Percentiles rank a stretch among this genome's conserved stretches.
phyloP scores from a whole-genome alignment of 2,113 vertebrate species.

The Camarhynchus parvulus region DNA sequence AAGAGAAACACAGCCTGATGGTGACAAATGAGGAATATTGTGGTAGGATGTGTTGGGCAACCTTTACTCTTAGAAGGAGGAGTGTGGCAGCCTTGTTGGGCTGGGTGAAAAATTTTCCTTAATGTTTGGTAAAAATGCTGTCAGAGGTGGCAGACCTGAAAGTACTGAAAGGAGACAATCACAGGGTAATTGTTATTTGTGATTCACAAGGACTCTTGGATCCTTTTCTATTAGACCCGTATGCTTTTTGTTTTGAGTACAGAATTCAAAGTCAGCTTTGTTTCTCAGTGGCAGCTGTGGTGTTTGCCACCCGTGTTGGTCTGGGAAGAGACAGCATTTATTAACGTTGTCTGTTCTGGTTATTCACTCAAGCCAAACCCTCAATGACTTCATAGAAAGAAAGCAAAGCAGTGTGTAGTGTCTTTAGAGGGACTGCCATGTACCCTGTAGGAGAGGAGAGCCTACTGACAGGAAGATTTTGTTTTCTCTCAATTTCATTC shows the following conservation, averaged over 20 bases:
- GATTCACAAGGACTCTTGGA: not conserved
- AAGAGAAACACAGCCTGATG: not conserved
- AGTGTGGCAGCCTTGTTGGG: not conserved
- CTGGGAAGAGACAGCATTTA: not conserved
- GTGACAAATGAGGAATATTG: not conserved
- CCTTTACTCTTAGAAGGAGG: not conserved
- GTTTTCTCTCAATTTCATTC: conserved; percentile 1
- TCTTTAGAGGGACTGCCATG: not conserved
- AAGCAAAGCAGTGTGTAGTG: not conserved
- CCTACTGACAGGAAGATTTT: not conserved
- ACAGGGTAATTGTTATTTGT: not conserved
- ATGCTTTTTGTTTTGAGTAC: not conserved
- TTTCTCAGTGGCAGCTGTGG: conserved; percentile 6
- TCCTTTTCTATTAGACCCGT: not conserved
- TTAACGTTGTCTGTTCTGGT: not conserved
- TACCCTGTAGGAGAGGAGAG: not conserved
- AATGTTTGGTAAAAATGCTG: not conserved
- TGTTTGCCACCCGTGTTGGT: not conserved
- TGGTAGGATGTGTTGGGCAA: not conserved
- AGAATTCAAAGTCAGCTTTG: conserved; percentile 25
- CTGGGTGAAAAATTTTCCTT: not conserved
- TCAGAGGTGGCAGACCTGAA: not conserved
- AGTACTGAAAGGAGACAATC: not conserved
- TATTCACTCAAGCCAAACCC: not conserved
- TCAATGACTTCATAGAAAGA: not conserved